Percentiles rank a stretch among this genome's conserved stretches.
Conservation (phyloP, 2,888 invertebrate genomes). For the Scrobipalpa atriplicella region DNA sequence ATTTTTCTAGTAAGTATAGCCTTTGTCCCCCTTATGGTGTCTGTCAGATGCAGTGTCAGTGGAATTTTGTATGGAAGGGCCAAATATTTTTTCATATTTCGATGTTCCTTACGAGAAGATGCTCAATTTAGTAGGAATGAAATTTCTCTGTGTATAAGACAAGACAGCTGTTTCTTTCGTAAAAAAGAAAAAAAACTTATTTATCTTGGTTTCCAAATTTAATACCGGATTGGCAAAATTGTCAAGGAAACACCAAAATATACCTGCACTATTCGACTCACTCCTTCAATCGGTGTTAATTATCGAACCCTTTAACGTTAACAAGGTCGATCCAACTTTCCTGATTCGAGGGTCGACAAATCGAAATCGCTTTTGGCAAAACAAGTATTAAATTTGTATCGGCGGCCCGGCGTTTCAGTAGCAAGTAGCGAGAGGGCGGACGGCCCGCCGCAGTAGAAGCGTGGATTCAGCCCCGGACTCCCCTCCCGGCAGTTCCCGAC, state of each 20-base stretch:
- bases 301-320: slow-evolving; percentile 77
- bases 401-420: slow-evolving; percentile 53
- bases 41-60: no score
- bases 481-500: slow-evolving; percentile 68
- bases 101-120: no score
- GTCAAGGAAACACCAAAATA: neutral
- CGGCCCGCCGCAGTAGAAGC: slow-evolving; percentile 60
- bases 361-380: slow-evolving; percentile 81
- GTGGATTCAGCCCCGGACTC: slow-evolving; percentile 32
- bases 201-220: no score
- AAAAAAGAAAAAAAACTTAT: no score
- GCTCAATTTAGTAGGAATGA: no score
- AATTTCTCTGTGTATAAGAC: no score
- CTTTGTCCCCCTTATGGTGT: no score
- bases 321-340: slow-evolving; percentile 79
- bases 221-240: no score
- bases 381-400: slow-evolving; percentile 83
- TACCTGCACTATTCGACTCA: slow-evolving; percentile 4
- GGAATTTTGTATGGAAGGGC: no score
- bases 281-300: slow-evolving; percentile 50
- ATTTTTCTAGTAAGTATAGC: no score
- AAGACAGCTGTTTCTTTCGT: no score
- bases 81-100: no score
- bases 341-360: slow-evolving; percentile 78
- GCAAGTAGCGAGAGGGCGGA: slow-evolving; percentile 45